phyloP scores from a whole-genome alignment of 2,888 invertebrate genomes.

The Stegophylla sp. region DNA sequence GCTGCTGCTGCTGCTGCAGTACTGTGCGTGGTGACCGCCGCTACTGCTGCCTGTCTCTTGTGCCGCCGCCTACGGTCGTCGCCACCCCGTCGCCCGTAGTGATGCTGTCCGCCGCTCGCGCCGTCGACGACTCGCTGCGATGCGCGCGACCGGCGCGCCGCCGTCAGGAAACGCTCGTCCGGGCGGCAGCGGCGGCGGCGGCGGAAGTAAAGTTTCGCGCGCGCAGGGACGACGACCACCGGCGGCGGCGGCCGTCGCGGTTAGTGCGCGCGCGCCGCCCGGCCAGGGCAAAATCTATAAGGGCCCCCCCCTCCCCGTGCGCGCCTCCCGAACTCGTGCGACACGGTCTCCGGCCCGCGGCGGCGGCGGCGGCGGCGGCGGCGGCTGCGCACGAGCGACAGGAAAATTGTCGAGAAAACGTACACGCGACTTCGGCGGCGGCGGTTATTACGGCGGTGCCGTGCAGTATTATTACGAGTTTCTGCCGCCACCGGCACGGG shows the following conservation, averaged over 20 bases:
- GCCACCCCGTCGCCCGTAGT: neutral
- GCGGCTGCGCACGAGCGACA: slow-evolving; percentile 25
- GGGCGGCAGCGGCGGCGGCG: neutral
- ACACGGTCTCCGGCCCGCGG: neutral
- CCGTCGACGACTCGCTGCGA: neutral
- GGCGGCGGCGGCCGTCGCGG: neutral
- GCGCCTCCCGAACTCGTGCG: neutral
- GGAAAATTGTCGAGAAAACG: neutral
- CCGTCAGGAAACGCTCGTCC: neutral
- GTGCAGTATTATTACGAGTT: slow-evolving; percentile 20
- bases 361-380: neutral
- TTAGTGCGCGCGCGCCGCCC: slow-evolving; percentile 17
- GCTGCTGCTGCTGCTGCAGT: neutral
- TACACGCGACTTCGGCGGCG: no score
- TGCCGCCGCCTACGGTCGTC: slow-evolving; percentile 1
- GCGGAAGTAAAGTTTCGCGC: slow-evolving; percentile 18
- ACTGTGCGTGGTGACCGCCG: slow-evolving; percentile 10
- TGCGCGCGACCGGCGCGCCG: neutral
- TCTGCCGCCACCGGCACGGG: neutral
- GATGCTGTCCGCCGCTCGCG: neutral
- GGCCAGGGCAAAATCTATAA: slow-evolving; percentile 53
- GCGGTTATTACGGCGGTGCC: neutral
- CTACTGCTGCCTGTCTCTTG: neutral
- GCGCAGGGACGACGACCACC: neutral
- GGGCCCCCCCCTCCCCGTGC: slow-evolving; percentile 3